Conservation (phyloP, 2,888 invertebrate genomes). For the Orchesellides sinensis region DNA sequence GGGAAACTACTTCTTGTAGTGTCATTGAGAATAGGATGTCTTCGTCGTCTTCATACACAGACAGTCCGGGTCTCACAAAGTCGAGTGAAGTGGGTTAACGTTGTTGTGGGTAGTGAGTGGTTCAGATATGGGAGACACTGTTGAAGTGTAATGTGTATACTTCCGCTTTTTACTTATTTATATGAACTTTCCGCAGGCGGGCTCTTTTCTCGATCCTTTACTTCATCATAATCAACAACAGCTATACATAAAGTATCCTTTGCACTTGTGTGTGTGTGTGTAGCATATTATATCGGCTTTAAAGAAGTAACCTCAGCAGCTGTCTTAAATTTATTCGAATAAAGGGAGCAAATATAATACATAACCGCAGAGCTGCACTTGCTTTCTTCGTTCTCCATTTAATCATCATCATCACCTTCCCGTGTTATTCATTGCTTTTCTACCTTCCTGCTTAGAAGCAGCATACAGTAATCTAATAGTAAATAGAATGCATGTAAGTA, state of each 20-base stretch:
- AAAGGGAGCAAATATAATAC: background rate
- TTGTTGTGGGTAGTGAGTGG: slow-evolving; percentile 10
- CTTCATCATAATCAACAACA: slow-evolving; percentile 2
- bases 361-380: background rate
- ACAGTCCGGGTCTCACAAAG: slow-evolving; percentile 5
- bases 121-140: slow-evolving; percentile 1
- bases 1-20: background rate
- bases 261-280: background rate
- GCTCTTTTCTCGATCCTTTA: slow-evolving; percentile 1
- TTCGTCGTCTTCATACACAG: background rate
- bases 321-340: slow-evolving; percentile 16
- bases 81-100: slow-evolving; percentile 50
- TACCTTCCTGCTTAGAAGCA: too few relatives aligned
- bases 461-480: too few relatives aligned
- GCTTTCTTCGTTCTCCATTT: background rate
- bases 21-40: slow-evolving; percentile 34
- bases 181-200: slow-evolving; percentile 27
- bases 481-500: too few relatives aligned
- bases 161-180: slow-evolving; percentile 37
- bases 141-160: slow-evolving; percentile 21
- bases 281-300: background rate
- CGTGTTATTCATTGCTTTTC: background rate
- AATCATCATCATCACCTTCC: background rate
- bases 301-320: slow-evolving; percentile 7
- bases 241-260: background rate